phyloP scores from a whole-genome alignment of 2,797 vertebrate species.

The Oophaga sylvatica region DNA sequence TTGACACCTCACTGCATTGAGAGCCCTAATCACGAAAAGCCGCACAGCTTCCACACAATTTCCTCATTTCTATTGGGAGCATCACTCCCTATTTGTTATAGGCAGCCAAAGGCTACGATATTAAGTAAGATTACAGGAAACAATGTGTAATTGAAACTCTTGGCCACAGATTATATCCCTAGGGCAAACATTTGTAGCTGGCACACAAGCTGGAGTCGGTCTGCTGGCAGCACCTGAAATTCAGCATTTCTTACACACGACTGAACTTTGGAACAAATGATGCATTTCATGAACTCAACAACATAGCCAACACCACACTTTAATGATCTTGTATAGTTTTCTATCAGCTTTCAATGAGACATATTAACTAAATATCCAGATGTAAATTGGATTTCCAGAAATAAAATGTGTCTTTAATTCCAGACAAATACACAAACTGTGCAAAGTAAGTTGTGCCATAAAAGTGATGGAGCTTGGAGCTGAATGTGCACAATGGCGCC shows the following conservation, averaged over 20 bases:
- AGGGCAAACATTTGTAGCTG: constrained; percentile 9
- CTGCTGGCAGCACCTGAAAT: constrained; percentile 18
- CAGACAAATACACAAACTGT: no score
- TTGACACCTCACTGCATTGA: neutral
- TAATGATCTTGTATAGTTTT: neutral
- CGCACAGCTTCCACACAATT: neutral
- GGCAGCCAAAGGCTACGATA: neutral
- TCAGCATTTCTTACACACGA: constrained; percentile 27
- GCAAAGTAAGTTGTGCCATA: no score
- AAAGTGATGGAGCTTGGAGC: no score
- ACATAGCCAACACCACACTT: neutral
- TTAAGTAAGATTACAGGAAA: constrained; percentile 9
- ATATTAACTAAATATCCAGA: neutral
- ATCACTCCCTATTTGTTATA: neutral
- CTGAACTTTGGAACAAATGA: constrained; percentile 11
- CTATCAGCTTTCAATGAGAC: neutral
- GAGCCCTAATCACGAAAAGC: neutral
- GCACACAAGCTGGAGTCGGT: neutral
- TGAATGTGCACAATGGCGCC: no score
- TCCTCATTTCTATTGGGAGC: neutral
- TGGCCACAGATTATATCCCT: constrained; percentile 11
- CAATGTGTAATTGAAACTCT: constrained; percentile 3
- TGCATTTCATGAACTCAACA: neutral
- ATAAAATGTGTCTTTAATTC: no score
- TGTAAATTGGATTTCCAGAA: no score